Evolutionary conservation across 2,888 invertebrate genomes (phyloP).

Genomic region (Gibbula magus): DNA sequence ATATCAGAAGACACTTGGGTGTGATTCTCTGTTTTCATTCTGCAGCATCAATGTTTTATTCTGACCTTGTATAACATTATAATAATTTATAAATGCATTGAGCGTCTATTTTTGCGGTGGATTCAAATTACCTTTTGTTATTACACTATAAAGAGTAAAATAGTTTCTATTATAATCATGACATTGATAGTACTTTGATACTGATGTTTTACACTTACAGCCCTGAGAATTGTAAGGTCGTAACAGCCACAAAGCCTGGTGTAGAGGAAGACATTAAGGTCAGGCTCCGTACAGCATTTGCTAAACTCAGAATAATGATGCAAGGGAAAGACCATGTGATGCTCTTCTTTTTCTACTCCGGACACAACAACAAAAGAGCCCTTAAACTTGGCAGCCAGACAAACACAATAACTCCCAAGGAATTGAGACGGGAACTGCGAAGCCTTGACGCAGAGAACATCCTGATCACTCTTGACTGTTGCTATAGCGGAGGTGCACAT

Average conservation of each 20-base stretch:
- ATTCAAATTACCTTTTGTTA: too few species aligned
- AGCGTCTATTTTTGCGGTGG: too few species aligned
- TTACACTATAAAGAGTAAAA: too few species aligned
- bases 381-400: not conserved
- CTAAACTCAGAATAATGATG: not conserved
- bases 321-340: not conserved
- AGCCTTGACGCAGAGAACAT: not conserved
- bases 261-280: not conserved
- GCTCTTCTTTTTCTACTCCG: not conserved
- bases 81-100: too few species aligned
- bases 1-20: too few species aligned
- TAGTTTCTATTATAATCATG: too few species aligned
- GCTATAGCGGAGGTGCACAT: constrained; percentile 3
- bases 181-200: not conserved
- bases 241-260: not conserved
- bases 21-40: too few species aligned
- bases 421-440: not conserved
- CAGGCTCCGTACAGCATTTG: not conserved
- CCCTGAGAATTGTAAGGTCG: not conserved
- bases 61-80: too few species aligned
- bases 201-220: not conserved
- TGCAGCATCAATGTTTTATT: too few species aligned
- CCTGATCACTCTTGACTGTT: constrained; percentile 15
- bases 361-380: not conserved
- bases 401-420: not conserved